Evolutionary conservation across 2,888 invertebrate genomes (phyloP).

Genomic region (Bursaphelenchus okinawaensis): DNA sequence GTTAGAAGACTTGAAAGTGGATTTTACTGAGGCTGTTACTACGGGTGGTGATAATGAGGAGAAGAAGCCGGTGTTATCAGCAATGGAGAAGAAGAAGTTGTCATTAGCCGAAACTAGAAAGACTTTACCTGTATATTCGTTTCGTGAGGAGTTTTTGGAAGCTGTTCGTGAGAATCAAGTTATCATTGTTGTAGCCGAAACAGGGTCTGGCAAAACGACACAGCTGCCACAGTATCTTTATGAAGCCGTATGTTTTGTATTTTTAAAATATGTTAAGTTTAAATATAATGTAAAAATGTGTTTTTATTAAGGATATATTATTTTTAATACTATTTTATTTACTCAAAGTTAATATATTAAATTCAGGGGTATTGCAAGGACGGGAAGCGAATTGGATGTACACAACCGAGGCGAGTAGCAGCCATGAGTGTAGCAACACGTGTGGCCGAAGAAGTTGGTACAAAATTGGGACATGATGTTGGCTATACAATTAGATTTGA

Average conservation of each 20-base stretch:
- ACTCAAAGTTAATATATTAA: neutral
- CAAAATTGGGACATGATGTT: conserved; percentile 75
- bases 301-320: too few species aligned
- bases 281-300: too few species aligned
- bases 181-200: conserved; percentile 67
- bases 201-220: conserved; percentile 65
- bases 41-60: conserved; percentile 61
- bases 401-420: conserved; percentile 92
- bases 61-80: neutral
- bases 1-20: conserved; percentile 85
- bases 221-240: conserved; percentile 65
- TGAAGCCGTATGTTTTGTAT: conserved; percentile 60
- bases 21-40: conserved; percentile 76
- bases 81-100: conserved; percentile 54
- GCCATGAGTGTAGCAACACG: conserved; percentile 99
- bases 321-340: conserved; percentile 1
- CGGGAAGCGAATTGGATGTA: conserved; percentile 87
- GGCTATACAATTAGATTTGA: conserved; percentile 86
- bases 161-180: conserved; percentile 72
- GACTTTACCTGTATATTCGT: conserved; percentile 88
- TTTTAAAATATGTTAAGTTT: neutral
- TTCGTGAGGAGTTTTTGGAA: conserved; percentile 77
- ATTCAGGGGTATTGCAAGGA: conserved; percentile 62
- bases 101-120: conserved; percentile 83
- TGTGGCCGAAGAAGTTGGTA: conserved; percentile 93